Base-by-base conservation (phyloP, 92 coral and sea anemone species). In the Metridium senile region DNA sequence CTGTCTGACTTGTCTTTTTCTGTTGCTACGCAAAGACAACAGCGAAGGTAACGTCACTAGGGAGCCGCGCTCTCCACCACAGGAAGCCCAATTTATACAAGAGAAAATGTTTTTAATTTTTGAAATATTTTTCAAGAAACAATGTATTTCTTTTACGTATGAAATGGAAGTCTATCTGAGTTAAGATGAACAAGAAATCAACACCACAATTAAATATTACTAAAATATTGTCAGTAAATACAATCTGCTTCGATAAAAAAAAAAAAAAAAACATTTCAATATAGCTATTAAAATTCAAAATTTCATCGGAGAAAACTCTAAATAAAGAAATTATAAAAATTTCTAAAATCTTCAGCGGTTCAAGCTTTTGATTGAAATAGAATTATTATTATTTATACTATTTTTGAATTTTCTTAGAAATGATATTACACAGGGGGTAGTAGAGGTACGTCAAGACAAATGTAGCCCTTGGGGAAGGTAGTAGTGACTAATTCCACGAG, bases 401-500 rank as follows among this genome's bases (percentile, higher is more conserved):
- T n/a, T n/a, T n/a, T n/a, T n/a, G n/a, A n/a, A n/a, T n/a, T n/a
- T n/a, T n/a, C n/a, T n/a, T n/a, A n/a, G n/a, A n/a, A n/a, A n/a
- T n/a, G 49, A 54, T 3, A 54, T 13, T 3, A 54, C 23, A 20
- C 2, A 54, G n/a, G 25, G 59, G 59, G 9, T 54, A 54, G 9
- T 20, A 26, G 18, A 9, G 27, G 29, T 1, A 10, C 1, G 72
- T 6, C 0, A 43, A 20, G 11, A 16, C 32, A 22, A 22, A 16
- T 9, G 11, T 26, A 21, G 19, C 66, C 78, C 56, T n/a, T 73
- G 78, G 66, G 78, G 78, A 67, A 53, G 33, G 68, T 54, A 73
- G 66, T 31, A 1, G 19, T 56, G 39, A n/a, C 35, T 28, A 23
- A 26, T n/a, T 66, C 63, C 74, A 77, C 82, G 82, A 77, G 82